A percentile compares a stretch with the other conserved stretches of the same genome.
phyloP scores from a whole-genome alignment of 2,113 vertebrate genomes.

The Cryptotis parvus region DNA sequence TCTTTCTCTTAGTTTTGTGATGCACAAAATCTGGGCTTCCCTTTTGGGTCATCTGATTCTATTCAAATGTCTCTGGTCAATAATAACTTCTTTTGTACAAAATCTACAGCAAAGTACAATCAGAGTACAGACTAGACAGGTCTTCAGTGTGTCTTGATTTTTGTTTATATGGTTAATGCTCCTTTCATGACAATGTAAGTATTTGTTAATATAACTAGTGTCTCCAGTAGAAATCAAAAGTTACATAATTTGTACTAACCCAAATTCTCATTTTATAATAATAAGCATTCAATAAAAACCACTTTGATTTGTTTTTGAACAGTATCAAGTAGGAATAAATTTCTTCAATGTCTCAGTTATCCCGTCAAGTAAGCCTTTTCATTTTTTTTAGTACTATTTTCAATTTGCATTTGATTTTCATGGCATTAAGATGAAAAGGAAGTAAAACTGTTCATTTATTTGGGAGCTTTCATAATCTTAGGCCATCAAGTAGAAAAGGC shows the following conservation, averaged over 20 bases:
- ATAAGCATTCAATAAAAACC: neutral
- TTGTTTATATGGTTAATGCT: neutral
- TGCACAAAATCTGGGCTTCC: neutral
- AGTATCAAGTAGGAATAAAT: neutral
- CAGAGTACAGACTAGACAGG: neutral
- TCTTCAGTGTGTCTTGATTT: neutral
- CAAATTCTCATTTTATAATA: neutral
- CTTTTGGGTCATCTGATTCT: neutral
- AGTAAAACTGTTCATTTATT: constrained; percentile 67
- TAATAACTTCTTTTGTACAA: neutral
- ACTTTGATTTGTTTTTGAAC: neutral
- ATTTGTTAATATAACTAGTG: neutral
- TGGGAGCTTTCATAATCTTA: constrained; percentile 75
- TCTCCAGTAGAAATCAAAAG: neutral
- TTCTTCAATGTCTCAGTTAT: neutral
- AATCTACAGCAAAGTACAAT: neutral
- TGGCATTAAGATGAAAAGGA: neutral
- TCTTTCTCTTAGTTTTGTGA: neutral
- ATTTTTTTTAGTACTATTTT: accelerated
- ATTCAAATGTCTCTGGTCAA: neutral
- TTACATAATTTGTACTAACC: neutral
- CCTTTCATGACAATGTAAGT: neutral
- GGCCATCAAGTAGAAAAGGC: constrained; percentile 80
- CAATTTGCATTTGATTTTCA: neutral
- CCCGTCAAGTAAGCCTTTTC: neutral